Conservation (phyloP, 92 coral and sea anemone species). For the Isaurus tuberculatus region DNA sequence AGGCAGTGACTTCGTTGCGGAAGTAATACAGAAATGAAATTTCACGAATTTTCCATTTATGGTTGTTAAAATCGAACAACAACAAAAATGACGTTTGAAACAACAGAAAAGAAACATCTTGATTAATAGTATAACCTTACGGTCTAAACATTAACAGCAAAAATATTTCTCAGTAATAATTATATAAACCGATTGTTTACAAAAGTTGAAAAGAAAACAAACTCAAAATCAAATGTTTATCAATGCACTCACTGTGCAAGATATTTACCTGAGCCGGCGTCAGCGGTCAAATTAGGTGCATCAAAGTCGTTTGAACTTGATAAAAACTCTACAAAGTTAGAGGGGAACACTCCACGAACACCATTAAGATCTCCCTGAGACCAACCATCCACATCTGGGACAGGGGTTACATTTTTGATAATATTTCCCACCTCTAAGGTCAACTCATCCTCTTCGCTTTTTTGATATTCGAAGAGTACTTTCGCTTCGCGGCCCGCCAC, state of each 20-base stretch:
- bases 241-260: not conserved
- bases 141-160: not conserved
- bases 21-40: not conserved
- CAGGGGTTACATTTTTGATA: constrained; percentile 64
- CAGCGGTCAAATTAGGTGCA: constrained; percentile 48
- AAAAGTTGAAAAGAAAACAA: constrained; percentile 6
- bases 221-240: not conserved
- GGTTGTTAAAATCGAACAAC: not conserved
- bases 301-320: constrained; percentile 17
- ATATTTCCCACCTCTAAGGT: constrained; percentile 74
- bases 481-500: constrained; percentile 76
- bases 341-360: constrained; percentile 86
- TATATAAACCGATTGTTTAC: not conserved
- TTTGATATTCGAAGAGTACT: constrained; percentile 85
- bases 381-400: constrained; percentile 90
- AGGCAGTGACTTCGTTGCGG: not conserved
- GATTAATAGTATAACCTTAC: not conserved
- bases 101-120: not conserved
- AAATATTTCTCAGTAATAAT: not conserved
- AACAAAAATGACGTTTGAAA: not conserved
- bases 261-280: constrained; percentile 31
- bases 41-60: constrained; percentile 9
- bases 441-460: constrained; percentile 81
- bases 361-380: constrained; percentile 89
- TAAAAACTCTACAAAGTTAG: constrained; percentile 83